Evolutionary conservation across 2,113 vertebrate genomes (phyloP).

Genomic region (Sclerurus mexicanus): DNA sequence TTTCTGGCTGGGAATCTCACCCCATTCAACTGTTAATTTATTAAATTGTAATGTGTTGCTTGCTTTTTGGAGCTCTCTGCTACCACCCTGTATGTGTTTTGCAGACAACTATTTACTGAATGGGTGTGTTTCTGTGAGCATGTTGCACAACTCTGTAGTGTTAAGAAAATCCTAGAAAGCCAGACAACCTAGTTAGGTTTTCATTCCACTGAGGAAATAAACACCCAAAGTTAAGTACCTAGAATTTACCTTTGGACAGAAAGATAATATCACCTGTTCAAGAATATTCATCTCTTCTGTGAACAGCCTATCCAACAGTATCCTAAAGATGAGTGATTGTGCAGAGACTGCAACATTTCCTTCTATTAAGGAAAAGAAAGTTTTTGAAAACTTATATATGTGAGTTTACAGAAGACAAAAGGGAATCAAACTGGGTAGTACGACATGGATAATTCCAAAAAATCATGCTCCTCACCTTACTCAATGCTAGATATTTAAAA

Average conservation of each 20-base stretch:
- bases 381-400: background rate
- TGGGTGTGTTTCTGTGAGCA: background rate
- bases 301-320: background rate
- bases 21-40: background rate
- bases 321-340: background rate
- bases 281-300: background rate
- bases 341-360: background rate
- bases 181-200: background rate
- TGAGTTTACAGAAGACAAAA: background rate
- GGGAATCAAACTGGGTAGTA: background rate
- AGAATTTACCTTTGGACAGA: background rate
- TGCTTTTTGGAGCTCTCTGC: background rate
- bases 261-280: background rate
- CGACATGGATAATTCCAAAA: background rate
- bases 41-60: background rate
- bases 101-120: background rate
- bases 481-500: background rate
- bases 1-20: background rate
- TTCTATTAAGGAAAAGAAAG: background rate
- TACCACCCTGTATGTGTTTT: background rate
- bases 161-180: background rate
- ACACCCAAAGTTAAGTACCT: background rate
- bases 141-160: background rate
- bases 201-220: background rate
- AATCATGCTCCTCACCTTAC: background rate